These are phyloP conservation scores for Cryptotis parvus DNA, from an alignment of 2,113 vertebrate species.

Conservation along the genomic window DNA sequence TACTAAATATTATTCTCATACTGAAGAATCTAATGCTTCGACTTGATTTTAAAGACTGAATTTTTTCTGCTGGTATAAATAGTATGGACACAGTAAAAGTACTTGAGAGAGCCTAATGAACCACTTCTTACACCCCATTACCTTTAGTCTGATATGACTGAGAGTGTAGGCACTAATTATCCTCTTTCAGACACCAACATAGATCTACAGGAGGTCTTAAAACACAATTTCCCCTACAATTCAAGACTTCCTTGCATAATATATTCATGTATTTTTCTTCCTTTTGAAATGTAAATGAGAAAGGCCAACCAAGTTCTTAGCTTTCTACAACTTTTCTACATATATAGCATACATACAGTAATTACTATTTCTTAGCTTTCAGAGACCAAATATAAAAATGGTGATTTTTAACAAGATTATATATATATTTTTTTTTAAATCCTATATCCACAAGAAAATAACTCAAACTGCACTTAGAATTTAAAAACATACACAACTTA, in stretches of 20 bases:
- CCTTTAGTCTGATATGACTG: conserved; percentile 92
- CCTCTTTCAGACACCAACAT: conserved; percentile 87
- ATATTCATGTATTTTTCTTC: conserved; percentile 85
- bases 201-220: conserved; percentile 89
- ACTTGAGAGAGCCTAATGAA: conserved; percentile 92
- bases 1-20: conserved; percentile 86
- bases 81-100: conserved; percentile 92
- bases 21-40: conserved; percentile 85
- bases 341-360: not conserved
- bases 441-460: not conserved
- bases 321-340: conserved; percentile 78
- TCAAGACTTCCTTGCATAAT: conserved; percentile 84
- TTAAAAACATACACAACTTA: conserved; percentile 15
- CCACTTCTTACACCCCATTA: conserved; percentile 93
- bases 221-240: conserved; percentile 87
- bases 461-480: conserved; percentile 53
- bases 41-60: conserved; percentile 89
- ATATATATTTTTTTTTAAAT: conserved; percentile 43
- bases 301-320: conserved; percentile 77
- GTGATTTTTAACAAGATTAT: conserved; percentile 40
- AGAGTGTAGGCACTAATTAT: conserved; percentile 90
- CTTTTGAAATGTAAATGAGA: conserved; percentile 87
- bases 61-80: conserved; percentile 90
- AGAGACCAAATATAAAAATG: conserved; percentile 46
- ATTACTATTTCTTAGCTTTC: conserved; percentile 13